These are phyloP conservation scores for Scleropages formosus DNA, from an alignment of 2,797 vertebrate genomes.

Conservation along the genomic window DNA sequence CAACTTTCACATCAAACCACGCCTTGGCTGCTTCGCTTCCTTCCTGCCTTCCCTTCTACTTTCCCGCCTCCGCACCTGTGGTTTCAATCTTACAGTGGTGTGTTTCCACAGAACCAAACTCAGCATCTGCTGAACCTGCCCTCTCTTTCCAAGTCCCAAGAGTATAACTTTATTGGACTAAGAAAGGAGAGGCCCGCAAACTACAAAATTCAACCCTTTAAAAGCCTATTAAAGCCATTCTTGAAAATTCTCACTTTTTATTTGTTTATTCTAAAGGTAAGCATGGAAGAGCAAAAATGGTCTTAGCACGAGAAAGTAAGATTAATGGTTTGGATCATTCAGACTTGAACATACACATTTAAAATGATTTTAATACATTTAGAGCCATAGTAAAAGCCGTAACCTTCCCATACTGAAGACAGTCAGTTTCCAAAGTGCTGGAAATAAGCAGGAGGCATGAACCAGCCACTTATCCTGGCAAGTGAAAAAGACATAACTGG, in stretches of 20 bases:
- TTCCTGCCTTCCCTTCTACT: neutral
- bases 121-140: constrained; percentile 7
- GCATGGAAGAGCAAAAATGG: neutral
- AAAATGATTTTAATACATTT: neutral
- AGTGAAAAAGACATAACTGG: neutral
- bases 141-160: neutral
- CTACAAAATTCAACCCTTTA: constrained; percentile 35
- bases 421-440: neutral
- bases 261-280: neutral
- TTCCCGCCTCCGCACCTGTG: constrained; percentile 25
- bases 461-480: neutral
- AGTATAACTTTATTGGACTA: neutral
- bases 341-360: neutral
- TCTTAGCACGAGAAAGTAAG: neutral
- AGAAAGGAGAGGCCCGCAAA: neutral
- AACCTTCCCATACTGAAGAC: neutral
- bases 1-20: constrained; percentile 5
- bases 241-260: neutral
- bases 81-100: constrained; percentile 7
- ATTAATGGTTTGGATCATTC: neutral
- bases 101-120: constrained; percentile 4
- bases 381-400: neutral
- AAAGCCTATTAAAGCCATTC: neutral
- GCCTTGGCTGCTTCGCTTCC: neutral
- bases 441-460: neutral